Evolutionary conservation across 2,888 invertebrate species (phyloP).

Genomic region (Pimpla rufipes): DNA sequence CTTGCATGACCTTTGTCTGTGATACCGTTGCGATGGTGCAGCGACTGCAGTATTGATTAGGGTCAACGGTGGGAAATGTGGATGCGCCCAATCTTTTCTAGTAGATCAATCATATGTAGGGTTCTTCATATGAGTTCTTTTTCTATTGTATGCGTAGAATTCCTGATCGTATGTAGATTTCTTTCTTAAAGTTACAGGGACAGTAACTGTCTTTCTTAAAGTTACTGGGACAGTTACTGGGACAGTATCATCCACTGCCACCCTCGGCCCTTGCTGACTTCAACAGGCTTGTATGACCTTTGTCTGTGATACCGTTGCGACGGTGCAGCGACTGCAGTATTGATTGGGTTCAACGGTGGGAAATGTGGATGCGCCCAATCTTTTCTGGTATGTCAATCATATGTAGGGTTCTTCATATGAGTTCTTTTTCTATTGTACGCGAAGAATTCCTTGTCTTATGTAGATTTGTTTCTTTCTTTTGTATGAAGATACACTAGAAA

Average conservation of each 20-base stretch:
- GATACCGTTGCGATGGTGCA: neutral
- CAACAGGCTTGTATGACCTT: neutral
- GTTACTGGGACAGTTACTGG: slow-evolving; percentile 18
- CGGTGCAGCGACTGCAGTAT: neutral
- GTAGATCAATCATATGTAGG: neutral
- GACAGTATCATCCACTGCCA: slow-evolving; percentile 10
- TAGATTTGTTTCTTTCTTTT: too few relatives aligned
- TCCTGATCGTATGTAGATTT: neutral
- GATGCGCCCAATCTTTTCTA: neutral
- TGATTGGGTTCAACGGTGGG: neutral
- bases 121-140: neutral
- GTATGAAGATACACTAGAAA: too few relatives aligned
- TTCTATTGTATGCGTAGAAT: neutral
- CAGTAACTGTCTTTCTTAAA: too few relatives aligned
- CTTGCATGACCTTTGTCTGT: neutral
- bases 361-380: neutral
- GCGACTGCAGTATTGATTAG: neutral
- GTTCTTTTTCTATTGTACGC: neutral
- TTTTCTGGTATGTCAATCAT: neutral
- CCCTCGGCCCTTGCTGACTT: neutral
- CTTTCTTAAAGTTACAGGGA: too few relatives aligned
- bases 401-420: neutral
- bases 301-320: neutral
- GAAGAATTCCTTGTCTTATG: neutral
- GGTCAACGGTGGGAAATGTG: neutral